phyloP scores from a whole-genome alignment of 1,140 invertebrate species.

The Bombus picipes region DNA sequence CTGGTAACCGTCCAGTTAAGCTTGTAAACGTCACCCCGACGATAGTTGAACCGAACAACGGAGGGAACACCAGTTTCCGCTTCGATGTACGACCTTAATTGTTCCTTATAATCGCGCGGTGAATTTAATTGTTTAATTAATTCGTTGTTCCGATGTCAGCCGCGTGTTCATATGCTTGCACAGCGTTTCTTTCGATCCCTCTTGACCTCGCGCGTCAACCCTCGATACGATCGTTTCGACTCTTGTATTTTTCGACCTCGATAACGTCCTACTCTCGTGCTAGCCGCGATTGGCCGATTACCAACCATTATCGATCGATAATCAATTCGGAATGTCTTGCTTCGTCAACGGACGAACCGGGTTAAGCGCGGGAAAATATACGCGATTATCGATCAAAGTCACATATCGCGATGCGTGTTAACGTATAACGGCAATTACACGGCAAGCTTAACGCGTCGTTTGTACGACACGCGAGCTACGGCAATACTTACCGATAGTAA shows the following conservation, averaged over 20 bases:
- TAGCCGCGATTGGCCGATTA: background rate
- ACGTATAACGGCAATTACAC: background rate
- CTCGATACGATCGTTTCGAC: background rate
- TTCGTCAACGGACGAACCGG: too few species aligned
- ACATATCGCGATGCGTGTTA: background rate
- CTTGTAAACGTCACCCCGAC: slow-evolving; percentile 55
- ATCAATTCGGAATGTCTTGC: too few species aligned
- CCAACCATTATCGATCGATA: too few species aligned
- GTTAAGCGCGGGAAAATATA: background rate
- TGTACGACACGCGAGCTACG: too few species aligned
- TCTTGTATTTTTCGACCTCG: too few species aligned
- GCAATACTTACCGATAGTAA: too few species aligned
- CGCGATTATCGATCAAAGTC: background rate
- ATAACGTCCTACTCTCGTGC: too few species aligned
- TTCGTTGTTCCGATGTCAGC: background rate
- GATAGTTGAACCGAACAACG: slow-evolving; percentile 43
- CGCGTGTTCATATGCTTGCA: background rate
- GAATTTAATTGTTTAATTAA: slow-evolving; percentile 45
- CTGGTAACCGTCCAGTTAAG: slow-evolving; percentile 36
- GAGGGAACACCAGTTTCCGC: slow-evolving; percentile 20
- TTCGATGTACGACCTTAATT: slow-evolving; percentile 31
- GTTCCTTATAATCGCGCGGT: slow-evolving; percentile 19
- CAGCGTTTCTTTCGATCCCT: background rate
- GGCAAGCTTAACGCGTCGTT: too few species aligned
- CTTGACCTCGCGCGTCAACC: background rate